Evolutionary conservation across 2,113 vertebrate species (phyloP).

Genomic region (Phylloscopus whistleri): DNA sequence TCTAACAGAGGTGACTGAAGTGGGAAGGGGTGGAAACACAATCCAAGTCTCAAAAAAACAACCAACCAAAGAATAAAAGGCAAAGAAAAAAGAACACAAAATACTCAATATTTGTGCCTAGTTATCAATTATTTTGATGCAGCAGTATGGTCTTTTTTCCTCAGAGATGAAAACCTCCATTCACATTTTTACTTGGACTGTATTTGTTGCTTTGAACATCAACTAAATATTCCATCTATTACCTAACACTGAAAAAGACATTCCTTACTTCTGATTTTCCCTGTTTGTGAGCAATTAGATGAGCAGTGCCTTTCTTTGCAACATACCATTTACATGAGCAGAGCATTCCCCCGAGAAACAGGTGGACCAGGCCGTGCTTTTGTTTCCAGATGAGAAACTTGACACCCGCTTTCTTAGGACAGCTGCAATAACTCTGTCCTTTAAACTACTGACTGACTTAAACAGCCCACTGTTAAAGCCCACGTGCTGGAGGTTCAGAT

Average conservation of each 20-base stretch:
- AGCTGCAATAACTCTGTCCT: conserved; percentile 8
- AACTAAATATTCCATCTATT: not conserved
- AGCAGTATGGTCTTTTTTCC: not conserved
- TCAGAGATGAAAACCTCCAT: not conserved
- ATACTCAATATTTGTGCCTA: not conserved
- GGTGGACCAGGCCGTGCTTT: conserved; percentile 9
- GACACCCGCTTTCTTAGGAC: not conserved
- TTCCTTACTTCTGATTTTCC: not conserved
- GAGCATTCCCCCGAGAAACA: conserved; percentile 23
- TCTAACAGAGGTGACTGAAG: not conserved
- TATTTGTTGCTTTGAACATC: not conserved
- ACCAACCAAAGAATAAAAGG: not conserved
- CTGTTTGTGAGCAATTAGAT: not conserved
- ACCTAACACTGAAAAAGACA: not conserved
- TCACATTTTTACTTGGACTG: not conserved
- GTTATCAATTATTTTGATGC: not conserved
- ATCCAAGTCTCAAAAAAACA: not conserved
- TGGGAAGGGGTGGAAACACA: not conserved
- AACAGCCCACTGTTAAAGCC: not conserved
- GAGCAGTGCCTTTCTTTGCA: not conserved
- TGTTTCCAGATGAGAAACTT: conserved; percentile 38
- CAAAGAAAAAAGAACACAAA: not conserved
- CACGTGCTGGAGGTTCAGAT: not conserved
- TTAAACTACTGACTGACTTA: not conserved
- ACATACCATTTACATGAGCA: conserved; percentile 35